Percentiles rank a stretch among this genome's conserved stretches.
These are phyloP conservation scores for Psephotus haematonotus DNA, from an alignment of 2,113 vertebrate species.

Conservation along the genomic window DNA sequence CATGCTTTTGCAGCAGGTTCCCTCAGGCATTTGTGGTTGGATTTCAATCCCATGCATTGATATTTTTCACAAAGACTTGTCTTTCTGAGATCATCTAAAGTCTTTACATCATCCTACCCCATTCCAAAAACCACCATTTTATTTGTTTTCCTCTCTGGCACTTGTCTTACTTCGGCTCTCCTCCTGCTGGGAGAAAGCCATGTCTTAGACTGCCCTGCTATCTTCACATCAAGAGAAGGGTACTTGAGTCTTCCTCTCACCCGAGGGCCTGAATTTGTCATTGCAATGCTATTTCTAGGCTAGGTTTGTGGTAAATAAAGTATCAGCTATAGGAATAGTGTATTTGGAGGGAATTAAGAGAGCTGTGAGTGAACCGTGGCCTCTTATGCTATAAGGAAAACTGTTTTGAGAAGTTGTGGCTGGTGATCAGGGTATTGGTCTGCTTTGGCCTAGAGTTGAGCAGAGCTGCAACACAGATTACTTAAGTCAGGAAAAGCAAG, in stretches of 20 bases:
- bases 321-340: background rate
- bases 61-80: background rate
- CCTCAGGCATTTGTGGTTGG: background rate
- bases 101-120: background rate
- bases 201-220: background rate
- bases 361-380: background rate
- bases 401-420: background rate
- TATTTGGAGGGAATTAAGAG: background rate
- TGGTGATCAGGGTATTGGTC: background rate
- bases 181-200: background rate
- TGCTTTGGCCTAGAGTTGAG: background rate
- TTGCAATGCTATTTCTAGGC: background rate
- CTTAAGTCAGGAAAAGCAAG: background rate
- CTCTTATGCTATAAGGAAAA: background rate
- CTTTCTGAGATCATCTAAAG: background rate
- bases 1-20: conserved; percentile 18
- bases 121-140: background rate
- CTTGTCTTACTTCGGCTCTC: background rate
- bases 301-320: background rate
- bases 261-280: background rate
- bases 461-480: background rate
- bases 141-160: background rate
- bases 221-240: background rate
- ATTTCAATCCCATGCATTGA: background rate
- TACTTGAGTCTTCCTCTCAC: background rate